Evolutionary conservation across 2,113 vertebrate genomes (phyloP), one percentile per base, ranked within the genome.

Genomic region (Odontophorus gujanensis): DNA sequence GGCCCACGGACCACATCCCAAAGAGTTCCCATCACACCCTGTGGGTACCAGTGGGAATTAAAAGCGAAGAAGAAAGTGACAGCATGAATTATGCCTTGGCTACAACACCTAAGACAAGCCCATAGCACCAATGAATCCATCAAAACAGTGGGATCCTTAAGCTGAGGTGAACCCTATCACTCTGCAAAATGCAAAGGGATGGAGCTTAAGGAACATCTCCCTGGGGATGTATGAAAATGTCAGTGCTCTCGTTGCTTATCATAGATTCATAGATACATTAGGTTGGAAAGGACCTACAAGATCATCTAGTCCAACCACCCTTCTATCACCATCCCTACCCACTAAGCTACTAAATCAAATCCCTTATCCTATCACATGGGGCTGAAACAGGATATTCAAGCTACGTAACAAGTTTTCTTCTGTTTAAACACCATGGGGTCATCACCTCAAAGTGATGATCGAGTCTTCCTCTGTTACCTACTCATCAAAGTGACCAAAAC

Each of bases 11-110:
- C 7, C 67, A 83, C 24, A 26, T 57, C 25, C 25, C 30, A 48
- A 15, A 67, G 25, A 36, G 50, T 34, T 74, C 53, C 40, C 32
- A n/a, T 34, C 47, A 21, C 53, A 47, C 43, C 61, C 21, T 26
- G 9, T 2, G 17, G 66, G 45, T 53, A 20, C n/a, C 16, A 5
- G 0, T 0, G 1, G 50, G 67, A 32, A 58, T 85, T 21, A 58
- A 21, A 36, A 16, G 15, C 0, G 6, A 22, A 30, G 36, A 6
- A 2, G 0, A 92, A 15, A 71, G 22, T 30, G 36, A 30, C 0
- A 73, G n/a, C 24, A 36, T 0, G 2, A 55, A 36, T 30, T 19
- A 7, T 0, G 0, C 15, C 16, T 57, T 62, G n/a, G 18, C 34
- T 7, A 38, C 34, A 19, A 55, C 8, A 20, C 7, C 59, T 28